phyloP scores from a whole-genome alignment of 2,797 vertebrate genomes.

The Macrochelys suwanniensis region DNA sequence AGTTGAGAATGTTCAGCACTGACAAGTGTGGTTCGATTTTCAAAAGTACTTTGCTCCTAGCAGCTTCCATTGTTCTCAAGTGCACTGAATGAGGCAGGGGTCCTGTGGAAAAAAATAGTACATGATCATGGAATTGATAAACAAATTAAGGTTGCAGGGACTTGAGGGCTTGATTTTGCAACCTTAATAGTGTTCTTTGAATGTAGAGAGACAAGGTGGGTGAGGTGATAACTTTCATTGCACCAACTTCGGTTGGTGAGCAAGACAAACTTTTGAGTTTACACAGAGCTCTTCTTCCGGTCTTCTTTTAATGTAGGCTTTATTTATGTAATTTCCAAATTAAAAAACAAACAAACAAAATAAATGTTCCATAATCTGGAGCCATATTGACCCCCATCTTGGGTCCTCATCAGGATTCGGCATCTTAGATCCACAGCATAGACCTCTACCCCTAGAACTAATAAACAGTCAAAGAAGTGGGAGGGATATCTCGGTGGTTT shows the following conservation, averaged over 20 bases:
- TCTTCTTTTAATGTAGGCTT: neutral
- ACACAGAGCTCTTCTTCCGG: neutral
- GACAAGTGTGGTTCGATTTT: neutral
- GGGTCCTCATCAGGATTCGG: neutral
- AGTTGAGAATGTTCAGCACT: neutral
- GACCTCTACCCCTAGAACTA: too few relatives aligned
- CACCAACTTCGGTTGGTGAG: neutral
- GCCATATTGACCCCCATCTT: neutral
- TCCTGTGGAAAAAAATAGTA: neutral
- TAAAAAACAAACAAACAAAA: neutral
- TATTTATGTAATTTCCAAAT: neutral
- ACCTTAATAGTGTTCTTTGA: neutral
- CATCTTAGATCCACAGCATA: too few relatives aligned
- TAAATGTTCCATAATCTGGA: neutral
- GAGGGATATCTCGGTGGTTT: too few relatives aligned
- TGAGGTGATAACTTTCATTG: neutral
- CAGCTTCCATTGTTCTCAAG: neutral
- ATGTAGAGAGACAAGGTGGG: neutral
- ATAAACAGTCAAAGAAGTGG: too few relatives aligned
- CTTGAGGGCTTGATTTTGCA: neutral
- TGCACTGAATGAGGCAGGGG: neutral
- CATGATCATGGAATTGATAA: neutral
- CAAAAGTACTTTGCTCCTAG: neutral
- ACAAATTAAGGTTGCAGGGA: neutral
- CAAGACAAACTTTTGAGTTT: neutral